These are phyloP conservation scores for Pegoplata infirma DNA, from an alignment of 2,888 invertebrate genomes.

Conservation along the genomic window DNA sequence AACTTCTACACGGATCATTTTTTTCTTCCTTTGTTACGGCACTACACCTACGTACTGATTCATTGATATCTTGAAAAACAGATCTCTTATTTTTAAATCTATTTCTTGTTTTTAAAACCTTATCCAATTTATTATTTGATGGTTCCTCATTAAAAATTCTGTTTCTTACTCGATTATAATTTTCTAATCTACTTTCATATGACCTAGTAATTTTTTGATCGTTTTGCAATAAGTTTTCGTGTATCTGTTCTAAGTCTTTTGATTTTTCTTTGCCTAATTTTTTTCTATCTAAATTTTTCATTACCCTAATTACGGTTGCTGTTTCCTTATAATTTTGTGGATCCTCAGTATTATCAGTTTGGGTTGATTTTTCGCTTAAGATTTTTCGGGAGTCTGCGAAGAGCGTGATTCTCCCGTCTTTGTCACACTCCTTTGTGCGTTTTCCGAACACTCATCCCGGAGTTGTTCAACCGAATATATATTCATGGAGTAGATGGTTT, in stretches of 20 bases:
- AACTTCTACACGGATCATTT: background rate
- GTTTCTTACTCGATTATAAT: background rate
- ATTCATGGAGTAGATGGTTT: constrained; percentile 7
- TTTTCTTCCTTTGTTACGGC: background rate
- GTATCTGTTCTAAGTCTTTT: background rate
- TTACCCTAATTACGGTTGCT: too few relatives aligned
- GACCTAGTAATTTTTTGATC: background rate
- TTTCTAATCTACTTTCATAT: background rate
- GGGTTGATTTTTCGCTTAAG: background rate
- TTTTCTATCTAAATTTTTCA: too few relatives aligned
- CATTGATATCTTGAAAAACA: too few relatives aligned
- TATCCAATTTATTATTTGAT: background rate
- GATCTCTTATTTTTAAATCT: too few relatives aligned
- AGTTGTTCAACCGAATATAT: constrained; percentile 20
- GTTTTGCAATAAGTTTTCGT: background rate
- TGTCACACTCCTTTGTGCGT: background rate
- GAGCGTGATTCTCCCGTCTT: constrained; percentile 10
- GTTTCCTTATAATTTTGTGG: too few relatives aligned
- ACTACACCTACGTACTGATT: too few relatives aligned
- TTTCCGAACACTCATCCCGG: constrained; percentile 17
- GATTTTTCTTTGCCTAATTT: background rate
- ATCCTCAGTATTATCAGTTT: too few relatives aligned
- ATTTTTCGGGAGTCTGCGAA: constrained; percentile 8
- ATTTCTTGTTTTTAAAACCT: background rate
- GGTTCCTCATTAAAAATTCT: background rate